Base-by-base conservation (phyloP, 2,113 vertebrate genomes). In the Paraplagusia blochii region DNA sequence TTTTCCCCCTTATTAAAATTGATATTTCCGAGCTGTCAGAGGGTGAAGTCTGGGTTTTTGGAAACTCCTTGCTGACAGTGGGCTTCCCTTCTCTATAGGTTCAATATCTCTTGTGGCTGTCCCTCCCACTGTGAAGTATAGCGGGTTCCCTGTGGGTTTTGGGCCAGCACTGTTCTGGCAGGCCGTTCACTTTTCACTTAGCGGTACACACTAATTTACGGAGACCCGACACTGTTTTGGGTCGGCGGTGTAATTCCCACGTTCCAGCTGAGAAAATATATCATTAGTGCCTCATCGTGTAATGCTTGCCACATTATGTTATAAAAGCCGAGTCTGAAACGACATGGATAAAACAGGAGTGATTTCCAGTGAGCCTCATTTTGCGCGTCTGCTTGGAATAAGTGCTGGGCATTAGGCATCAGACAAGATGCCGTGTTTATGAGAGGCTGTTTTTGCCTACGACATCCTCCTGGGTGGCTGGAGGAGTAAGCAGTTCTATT, bases 191-290 rank as follows among this genome's bases (percentile, higher is more conserved):
- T 77, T 88, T 86, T 87, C 79, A 83, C 85, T 87, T 84, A 79
- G 74, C 66, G 33, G 66, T 85, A 59, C 69, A 62, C 78, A 71
- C 88, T 89, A 84, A 88, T 89, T 91, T 88, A 89, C 82, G 85
- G 86, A 88, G 87, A 88, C 85, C 80, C 74, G 74, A 85, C 85
- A 85, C 85, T 79, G 83, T 82, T 77, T 82, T 62, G 62, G 80
- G 77, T 76, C 76, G 65, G 69, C 79, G 77, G 81, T 76, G 62
- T 71, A 76, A 81, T 85, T 84, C 77, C 77, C 79, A 79, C 72
- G 68, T 81, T 87, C 80, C 90, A 91, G 88, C 90, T 92, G 85
- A 89, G 83, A 88, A 90, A 91, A 91, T 90, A 90, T 89, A 90
- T 89, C 79, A 90, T 89, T 90, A 89, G 83, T 83, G 77, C 73